Evolutionary conservation across 2,113 vertebrate species (phyloP).

Genomic region (Puffinus mauretanicus): DNA sequence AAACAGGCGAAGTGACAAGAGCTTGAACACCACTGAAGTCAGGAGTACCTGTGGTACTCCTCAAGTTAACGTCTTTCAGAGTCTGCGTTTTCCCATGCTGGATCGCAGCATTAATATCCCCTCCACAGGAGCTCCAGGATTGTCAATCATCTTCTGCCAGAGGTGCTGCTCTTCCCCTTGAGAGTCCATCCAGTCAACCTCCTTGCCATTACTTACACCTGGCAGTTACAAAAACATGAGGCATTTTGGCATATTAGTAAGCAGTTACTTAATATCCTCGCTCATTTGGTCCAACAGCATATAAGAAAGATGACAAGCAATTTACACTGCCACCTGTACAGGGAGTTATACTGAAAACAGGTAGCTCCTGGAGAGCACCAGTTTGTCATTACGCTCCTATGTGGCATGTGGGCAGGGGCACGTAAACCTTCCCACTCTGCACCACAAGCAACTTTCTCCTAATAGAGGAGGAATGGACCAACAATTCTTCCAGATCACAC

Average conservation of each 20-base stretch:
- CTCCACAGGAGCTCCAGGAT: conserved; percentile 86
- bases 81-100: conserved; percentile 85
- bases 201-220: conserved; percentile 90
- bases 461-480: neutral
- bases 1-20: neutral
- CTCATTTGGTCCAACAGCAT: neutral
- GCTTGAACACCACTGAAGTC: neutral
- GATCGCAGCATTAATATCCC: conserved; percentile 91
- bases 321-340: neutral
- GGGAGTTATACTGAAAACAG: neutral
- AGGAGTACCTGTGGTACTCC: neutral
- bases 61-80: conserved; percentile 57
- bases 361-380: neutral
- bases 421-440: neutral
- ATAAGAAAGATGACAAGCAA: neutral
- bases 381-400: neutral
- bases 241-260: neutral
- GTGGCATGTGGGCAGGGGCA: neutral
- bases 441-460: neutral
- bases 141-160: conserved; percentile 94
- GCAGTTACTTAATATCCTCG: neutral
- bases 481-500: neutral
- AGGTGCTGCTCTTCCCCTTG: conserved; percentile 88
- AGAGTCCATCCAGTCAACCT: conserved; percentile 96
- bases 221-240: neutral